These are phyloP conservation scores for Steatornis caripensis DNA, from an alignment of 2,113 vertebrate genomes.

Conservation along the genomic window DNA sequence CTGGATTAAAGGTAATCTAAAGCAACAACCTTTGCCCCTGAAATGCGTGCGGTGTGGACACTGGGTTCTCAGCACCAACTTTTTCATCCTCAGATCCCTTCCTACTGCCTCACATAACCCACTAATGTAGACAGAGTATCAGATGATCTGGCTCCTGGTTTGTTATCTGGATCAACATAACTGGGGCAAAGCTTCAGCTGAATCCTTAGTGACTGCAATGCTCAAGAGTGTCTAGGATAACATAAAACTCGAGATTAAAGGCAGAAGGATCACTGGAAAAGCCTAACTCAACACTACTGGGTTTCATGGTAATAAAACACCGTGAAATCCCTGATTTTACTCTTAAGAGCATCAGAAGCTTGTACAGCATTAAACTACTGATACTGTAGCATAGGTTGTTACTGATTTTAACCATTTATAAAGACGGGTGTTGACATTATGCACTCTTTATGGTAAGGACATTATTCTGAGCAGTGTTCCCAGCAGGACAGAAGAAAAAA, in stretches of 20 bases:
- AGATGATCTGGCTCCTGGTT: background rate
- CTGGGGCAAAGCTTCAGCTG: background rate
- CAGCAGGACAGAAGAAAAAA: background rate
- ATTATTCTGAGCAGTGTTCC: background rate
- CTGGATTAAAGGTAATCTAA: background rate
- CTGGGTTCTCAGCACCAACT: background rate
- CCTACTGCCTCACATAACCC: background rate
- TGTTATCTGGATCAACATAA: background rate
- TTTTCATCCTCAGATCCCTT: background rate
- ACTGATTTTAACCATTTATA: background rate
- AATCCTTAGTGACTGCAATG: background rate
- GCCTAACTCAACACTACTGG: background rate
- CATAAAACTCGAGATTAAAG: background rate
- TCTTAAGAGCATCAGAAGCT: background rate
- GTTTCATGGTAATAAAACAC: background rate
- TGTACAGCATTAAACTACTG: background rate
- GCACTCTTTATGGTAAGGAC: background rate
- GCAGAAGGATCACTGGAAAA: background rate
- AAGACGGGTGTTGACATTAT: background rate
- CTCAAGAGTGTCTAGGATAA: background rate
- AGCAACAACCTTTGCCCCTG: background rate
- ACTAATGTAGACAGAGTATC: background rate
- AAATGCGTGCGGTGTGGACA: background rate
- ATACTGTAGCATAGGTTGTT: background rate
- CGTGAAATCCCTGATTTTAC: background rate